A percentile compares a stretch with the other conserved stretches of the same genome.
Conservation (phyloP, 1,140 invertebrate species). For the Scaptomyza hsui region DNA sequence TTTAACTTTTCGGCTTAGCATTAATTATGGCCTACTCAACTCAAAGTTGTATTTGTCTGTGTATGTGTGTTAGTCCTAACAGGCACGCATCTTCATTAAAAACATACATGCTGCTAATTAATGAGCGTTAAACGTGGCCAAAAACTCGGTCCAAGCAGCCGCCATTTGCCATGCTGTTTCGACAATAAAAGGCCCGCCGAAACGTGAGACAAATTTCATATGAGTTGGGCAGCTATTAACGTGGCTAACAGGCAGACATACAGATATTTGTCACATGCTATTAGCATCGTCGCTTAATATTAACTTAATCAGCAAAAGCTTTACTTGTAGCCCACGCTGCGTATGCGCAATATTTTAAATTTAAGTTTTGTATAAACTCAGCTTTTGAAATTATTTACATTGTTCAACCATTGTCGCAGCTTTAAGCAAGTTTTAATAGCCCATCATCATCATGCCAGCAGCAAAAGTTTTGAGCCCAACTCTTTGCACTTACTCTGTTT, state of each 20-base stretch:
- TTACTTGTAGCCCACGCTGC: constrained; percentile 16
- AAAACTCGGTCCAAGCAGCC: constrained; percentile 12
- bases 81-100: constrained; percentile 74
- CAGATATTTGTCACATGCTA: not conserved
- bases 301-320: constrained; percentile 40
- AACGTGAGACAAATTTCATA: constrained; percentile 78
- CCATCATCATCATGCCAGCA: not conserved
- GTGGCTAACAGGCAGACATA: constrained; percentile 33
- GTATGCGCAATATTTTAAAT: constrained; percentile 36
- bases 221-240: constrained; percentile 70
- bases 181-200: constrained; percentile 65
- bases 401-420: constrained; percentile 6
- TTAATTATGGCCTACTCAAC: constrained; percentile 64
- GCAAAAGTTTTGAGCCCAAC: constrained; percentile 15
- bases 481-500: constrained; percentile 25
- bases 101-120: constrained; percentile 76
- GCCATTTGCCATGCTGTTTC: not conserved
- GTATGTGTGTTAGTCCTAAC: constrained; percentile 19
- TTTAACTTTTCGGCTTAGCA: constrained; percentile 75
- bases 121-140: constrained; percentile 66
- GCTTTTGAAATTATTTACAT: constrained; percentile 19
- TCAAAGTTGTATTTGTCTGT: constrained; percentile 9
- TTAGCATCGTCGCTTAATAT: constrained; percentile 4
- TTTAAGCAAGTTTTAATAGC: constrained; percentile 26
- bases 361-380: constrained; percentile 10